Evolutionary conservation across 1,140 invertebrate genomes (phyloP).

Genomic region (Acromyrmex heyeri): DNA sequence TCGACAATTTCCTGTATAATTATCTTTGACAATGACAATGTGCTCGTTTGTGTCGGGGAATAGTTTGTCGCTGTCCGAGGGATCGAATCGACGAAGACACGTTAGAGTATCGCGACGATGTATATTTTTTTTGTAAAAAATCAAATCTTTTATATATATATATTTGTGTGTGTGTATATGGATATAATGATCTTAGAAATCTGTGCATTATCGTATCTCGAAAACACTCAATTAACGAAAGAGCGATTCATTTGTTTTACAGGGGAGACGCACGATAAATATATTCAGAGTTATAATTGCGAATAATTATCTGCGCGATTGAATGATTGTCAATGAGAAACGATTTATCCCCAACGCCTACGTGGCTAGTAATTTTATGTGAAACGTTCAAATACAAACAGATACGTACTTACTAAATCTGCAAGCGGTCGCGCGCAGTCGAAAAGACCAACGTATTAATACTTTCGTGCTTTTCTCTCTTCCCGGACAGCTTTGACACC

Average conservation of each 20-base stretch:
- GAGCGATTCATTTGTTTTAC: neutral
- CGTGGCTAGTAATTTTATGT: conserved; percentile 39
- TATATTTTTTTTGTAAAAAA: neutral
- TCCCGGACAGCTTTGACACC: conserved; percentile 62
- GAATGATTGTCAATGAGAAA: conserved; percentile 15
- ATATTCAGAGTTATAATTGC: neutral
- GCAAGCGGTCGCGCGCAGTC: conserved; percentile 64
- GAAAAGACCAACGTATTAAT: conserved; percentile 65
- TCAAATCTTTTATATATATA: neutral
- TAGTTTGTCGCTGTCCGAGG: conserved; percentile 31
- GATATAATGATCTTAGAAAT: neutral
- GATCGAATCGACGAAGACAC: conserved; percentile 7
- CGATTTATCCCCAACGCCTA: conserved; percentile 26
- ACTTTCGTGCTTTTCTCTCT: conserved; percentile 67
- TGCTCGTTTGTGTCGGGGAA: conserved; percentile 1
- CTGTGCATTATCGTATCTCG: neutral
- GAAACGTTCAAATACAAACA: conserved; percentile 66
- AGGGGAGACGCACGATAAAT: neutral
- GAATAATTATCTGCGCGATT: neutral
- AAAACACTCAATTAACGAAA: conserved; percentile 8
- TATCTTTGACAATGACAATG: conserved; percentile 35
- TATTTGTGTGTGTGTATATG: neutral
- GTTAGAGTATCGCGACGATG: neutral
- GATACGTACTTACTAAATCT: conserved; percentile 68
- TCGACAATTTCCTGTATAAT: conserved; percentile 5